A percentile compares a stretch with the other conserved stretches of the same genome.
These are phyloP conservation scores for Pristionchus exspectatus DNA, from an alignment of 2,888 invertebrate species.

Conservation along the genomic window DNA sequence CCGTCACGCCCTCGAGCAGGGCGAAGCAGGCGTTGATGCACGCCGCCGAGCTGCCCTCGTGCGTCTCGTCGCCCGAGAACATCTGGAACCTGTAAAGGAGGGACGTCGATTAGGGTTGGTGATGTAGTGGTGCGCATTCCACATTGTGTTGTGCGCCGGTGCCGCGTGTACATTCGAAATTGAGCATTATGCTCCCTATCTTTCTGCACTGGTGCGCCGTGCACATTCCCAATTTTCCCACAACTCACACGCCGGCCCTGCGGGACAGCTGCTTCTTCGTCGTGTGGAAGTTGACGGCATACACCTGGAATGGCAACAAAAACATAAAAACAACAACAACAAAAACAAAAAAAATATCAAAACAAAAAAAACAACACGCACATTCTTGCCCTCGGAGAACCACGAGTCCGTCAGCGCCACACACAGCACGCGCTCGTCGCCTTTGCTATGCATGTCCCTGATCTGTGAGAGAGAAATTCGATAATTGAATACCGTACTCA, in stretches of 20 bases:
- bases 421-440: background rate
- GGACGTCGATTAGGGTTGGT: background rate
- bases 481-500: background rate
- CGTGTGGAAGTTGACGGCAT: conserved; percentile 45
- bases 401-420: conserved; percentile 47
- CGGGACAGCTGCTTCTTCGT: conserved; percentile 10
- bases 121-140: too few relatives aligned
- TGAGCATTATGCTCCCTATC: background rate
- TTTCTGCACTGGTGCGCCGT: background rate
- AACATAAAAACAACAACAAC: background rate
- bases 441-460: background rate
- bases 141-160: background rate
- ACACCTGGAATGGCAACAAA: background rate
- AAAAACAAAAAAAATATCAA: background rate
- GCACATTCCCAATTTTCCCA: background rate
- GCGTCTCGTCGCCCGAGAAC: conserved; percentile 51
- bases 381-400: conserved; percentile 19
- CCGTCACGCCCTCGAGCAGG: background rate
- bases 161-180: background rate
- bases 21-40: conserved; percentile 51
- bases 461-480: background rate
- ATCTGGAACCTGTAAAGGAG: background rate
- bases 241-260: background rate
- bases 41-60: conserved; percentile 47
- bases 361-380: background rate